Base-by-base conservation (phyloP, 2,888 invertebrate genomes). In the Halictus ligatus region DNA sequence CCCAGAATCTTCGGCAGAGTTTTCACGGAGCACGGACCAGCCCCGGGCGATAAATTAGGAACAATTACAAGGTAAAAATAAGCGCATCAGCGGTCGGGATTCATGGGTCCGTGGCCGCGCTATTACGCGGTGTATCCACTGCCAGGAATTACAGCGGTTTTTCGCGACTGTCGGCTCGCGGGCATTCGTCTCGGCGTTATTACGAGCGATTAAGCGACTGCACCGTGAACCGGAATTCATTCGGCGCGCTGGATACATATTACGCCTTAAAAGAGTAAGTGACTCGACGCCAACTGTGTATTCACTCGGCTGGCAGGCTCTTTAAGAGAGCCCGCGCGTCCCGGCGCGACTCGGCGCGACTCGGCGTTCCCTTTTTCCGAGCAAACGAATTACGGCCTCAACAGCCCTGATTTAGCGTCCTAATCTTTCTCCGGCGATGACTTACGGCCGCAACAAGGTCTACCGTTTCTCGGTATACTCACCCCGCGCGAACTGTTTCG, bases 131-230 rank as follows among this genome's bases (percentile, higher is more conserved):
- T n/a, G 71, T 80, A 81, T 84, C 77, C 82, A 69, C 80, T 88
- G 90, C 86, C 89, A 89, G 90, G 87, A 89, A 90, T 90, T 89
- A 82, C 87, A 13, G 50, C 67, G 75, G 85, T 89, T 90, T 90
- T 90, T 90, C 90, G 75, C 87, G 80, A 82, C 76, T 72, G 77
- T 82, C 85, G 89, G 80, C 86, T 79, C 90, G 73, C 72, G 77
- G 78, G 82, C 91, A 91, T 92, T 92, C 91, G 91, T 91, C 92
- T 90, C 88, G 86, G 86, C 88, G 89, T 90, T 91, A 92, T 92
- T 92, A 92, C 91, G 88, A 90, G 87, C 92, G 92, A 92, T 92
- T 92, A 92, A 92, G 89, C 91, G 89, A 87, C 87, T 83, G 67
- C 75, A 87, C 84, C 80, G 78, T 83, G 84, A 80, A 81, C 74